These are phyloP conservation scores for Ctenopoma kingsleyae DNA, from an alignment of 2,797 vertebrate genomes.

Conservation along the genomic window DNA sequence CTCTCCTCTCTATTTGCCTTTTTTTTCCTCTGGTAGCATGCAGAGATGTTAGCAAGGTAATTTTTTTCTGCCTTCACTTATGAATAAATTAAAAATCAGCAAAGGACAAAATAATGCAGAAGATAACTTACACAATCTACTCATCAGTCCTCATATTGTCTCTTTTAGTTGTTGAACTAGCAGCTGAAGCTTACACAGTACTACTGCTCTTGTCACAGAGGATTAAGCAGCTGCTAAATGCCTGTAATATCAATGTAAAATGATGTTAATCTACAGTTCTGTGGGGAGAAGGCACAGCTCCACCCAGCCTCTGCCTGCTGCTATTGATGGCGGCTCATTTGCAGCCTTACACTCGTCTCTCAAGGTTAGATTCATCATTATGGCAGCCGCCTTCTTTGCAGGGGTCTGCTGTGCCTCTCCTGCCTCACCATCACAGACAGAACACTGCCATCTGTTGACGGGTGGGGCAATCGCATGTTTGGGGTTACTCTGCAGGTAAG, in stretches of 20 bases:
- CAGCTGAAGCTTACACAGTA: constrained; percentile 7
- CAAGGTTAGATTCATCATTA: constrained; percentile 71
- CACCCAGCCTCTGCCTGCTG: constrained; percentile 39
- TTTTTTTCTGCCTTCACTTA: neutral
- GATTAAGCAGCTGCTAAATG: constrained; percentile 48
- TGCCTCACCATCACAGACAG: constrained; percentile 71
- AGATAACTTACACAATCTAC: neutral
- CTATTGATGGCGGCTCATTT: constrained; percentile 48
- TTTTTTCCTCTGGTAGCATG: constrained; percentile 9
- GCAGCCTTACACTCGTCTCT: constrained; percentile 52
- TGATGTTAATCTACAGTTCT: constrained; percentile 59
- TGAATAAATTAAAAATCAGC: neutral
- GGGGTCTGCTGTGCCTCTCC: constrained; percentile 38
- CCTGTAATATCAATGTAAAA: constrained; percentile 58
- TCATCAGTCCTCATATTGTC: neutral
- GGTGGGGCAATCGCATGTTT: constrained; percentile 65
- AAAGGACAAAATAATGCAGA: neutral
- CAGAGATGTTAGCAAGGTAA: constrained; percentile 24
- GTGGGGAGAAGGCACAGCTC: constrained; percentile 39
- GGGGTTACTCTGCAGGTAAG: constrained; percentile 28
- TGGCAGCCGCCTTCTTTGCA: constrained; percentile 41
- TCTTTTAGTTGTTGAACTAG: constrained; percentile 1
- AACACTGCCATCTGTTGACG: constrained; percentile 84
- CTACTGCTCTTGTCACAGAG: constrained; percentile 4
- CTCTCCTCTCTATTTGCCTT: constrained; percentile 12